Evolutionary conservation across 2,797 vertebrate genomes (phyloP), one percentile per base, ranked within the genome.

Genomic region (Semotilus atromaculatus): DNA sequence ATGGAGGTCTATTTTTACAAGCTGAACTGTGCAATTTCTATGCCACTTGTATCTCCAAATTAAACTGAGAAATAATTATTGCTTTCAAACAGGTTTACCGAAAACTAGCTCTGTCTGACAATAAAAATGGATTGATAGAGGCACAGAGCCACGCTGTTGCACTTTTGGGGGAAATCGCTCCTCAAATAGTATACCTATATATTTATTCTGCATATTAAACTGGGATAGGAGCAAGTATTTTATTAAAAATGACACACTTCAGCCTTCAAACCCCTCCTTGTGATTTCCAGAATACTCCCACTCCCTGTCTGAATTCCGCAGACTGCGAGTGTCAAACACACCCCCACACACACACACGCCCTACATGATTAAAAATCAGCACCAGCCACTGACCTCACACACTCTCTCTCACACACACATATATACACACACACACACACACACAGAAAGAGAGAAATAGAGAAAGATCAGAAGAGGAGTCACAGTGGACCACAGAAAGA

Each of bases 401-500:
- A 40, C 40, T 10, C 9, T 10, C 40, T 36, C 75, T 40, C 75
- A 58, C 74, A 34, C 74, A 77, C 78, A 31, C 34, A 77, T 9
- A n/a, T 7, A 58, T 23, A 60, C 14, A 60, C 53, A 53, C 43
- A 38, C 38, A 38, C 38, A 67, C 23, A 58, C 21, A 74, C 19
- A 23, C 62, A 4, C 34, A 62, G 1, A 43, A 13, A 29, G 3
- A 19, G 23, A 40, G 16, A 29, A 9, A 31, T 4, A 71, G 2
- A 82, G 5, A 64, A 0, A 64, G 21, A 82, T 82, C 70, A 51
- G 71, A 64, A 74, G 71, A 26, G 6, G 5, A 74, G 58, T 29
- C 53, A 58, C 81, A 51, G 58, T 36, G 58, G 81, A 74, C 71
- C 58, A 73, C 21, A 82, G 40, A 74, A 82, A 74, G 71, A 26